Conservation (phyloP, 2,113 vertebrate species). For the Otocyon megalotis region DNA sequence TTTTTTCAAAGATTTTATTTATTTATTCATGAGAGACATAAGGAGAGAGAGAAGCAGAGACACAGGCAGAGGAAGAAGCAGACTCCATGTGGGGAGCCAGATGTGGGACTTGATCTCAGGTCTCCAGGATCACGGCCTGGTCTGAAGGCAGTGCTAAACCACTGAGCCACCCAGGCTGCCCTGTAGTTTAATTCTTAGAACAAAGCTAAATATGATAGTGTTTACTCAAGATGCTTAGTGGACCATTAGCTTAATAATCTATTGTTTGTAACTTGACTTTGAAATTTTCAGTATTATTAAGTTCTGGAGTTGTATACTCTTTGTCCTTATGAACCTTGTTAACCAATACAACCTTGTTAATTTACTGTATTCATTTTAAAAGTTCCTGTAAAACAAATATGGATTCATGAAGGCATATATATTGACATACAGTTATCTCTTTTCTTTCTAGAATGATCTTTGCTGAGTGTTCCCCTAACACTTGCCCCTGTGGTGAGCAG, state of each 20-base stretch:
- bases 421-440: neutral
- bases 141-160: too few relatives aligned
- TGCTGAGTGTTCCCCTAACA: constrained; percentile 96
- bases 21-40: too few relatives aligned
- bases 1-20: too few relatives aligned
- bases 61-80: too few relatives aligned
- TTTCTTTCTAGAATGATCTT: constrained; percentile 95
- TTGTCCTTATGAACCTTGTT: neutral
- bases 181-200: neutral
- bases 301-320: constrained; percentile 7
- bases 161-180: too few relatives aligned
- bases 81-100: too few relatives aligned
- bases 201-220: neutral
- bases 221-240: neutral
- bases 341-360: neutral
- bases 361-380: neutral
- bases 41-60: too few relatives aligned
- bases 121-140: too few relatives aligned
- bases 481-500: constrained; percentile 94
- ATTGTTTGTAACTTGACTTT: neutral
- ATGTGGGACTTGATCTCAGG: too few relatives aligned
- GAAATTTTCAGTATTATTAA: constrained; percentile 10
- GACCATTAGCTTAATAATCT: constrained; percentile 2
- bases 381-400: constrained; percentile 20
- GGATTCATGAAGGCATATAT: neutral